Conservation (phyloP, 2,888 invertebrate species). For the Drosophila cognata region DNA sequence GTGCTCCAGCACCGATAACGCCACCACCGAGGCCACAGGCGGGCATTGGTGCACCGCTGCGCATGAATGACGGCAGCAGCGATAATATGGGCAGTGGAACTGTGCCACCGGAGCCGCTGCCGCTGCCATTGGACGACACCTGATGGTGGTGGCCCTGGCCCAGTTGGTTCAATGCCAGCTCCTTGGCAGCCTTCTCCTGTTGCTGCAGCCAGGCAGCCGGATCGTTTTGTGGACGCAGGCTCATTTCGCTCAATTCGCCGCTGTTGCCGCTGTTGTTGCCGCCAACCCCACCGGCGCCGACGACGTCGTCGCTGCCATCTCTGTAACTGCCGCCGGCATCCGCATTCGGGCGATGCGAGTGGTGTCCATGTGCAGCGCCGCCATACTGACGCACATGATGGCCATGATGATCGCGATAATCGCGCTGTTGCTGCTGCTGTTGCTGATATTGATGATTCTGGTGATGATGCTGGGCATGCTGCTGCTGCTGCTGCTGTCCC, state of each 20-base stretch:
- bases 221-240: constrained; percentile 84
- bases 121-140: constrained; percentile 46
- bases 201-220: constrained; percentile 83
- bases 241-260: constrained; percentile 78
- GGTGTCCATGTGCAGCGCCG: constrained; percentile 45
- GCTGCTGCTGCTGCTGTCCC: constrained; percentile 63
- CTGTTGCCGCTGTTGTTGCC: constrained; percentile 41
- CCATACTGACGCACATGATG: constrained; percentile 62
- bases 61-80: constrained; percentile 92
- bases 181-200: constrained; percentile 85
- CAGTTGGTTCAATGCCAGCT: constrained; percentile 84
- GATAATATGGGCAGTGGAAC: constrained; percentile 90
- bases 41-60: constrained; percentile 80
- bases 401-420: constrained; percentile 63
- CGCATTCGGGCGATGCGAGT: constrained; percentile 60
- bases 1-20: constrained; percentile 44
- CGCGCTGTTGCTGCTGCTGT: constrained; percentile 66
- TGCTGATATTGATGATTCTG: constrained; percentile 59
- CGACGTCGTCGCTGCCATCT: constrained; percentile 84
- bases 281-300: constrained; percentile 55
- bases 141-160: constrained; percentile 86
- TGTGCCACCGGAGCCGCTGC: constrained; percentile 75
- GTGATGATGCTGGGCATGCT: constrained; percentile 59
- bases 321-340: constrained; percentile 80
- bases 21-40: constrained; percentile 38